A percentile compares a stretch with the other conserved stretches of the same genome.
These are phyloP conservation scores for Mamestra configurata DNA, from an alignment of 1,140 invertebrate species.

Conservation along the genomic window DNA sequence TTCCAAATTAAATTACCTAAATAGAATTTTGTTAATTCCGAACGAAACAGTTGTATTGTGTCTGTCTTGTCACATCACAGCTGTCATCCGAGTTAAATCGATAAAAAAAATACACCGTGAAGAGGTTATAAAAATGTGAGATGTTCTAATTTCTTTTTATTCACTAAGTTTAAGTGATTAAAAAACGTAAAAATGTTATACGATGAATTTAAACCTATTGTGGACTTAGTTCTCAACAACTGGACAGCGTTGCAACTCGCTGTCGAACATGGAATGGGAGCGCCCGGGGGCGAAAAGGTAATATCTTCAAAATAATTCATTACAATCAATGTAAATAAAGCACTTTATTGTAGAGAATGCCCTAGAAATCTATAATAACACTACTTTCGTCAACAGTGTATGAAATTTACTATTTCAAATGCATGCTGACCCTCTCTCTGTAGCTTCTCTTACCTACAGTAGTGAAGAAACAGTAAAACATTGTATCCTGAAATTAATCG, in stretches of 20 bases:
- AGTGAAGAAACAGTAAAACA: too few species aligned
- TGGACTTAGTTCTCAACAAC: constrained; percentile 90
- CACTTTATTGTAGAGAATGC: neutral
- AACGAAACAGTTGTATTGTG: neutral
- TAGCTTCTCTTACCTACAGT: too few species aligned
- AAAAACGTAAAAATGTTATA: constrained; percentile 73
- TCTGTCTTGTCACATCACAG: too few species aligned
- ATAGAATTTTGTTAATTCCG: too few species aligned
- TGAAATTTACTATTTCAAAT: too few species aligned
- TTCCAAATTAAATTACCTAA: too few species aligned
- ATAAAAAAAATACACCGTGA: constrained; percentile 5
- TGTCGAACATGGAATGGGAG: constrained; percentile 91
- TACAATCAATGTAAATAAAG: neutral
- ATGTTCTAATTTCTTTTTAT: neutral
- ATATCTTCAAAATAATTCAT: neutral
- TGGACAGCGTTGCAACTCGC: constrained; percentile 90
- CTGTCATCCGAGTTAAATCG: constrained; percentile 4
- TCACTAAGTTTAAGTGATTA: constrained; percentile 15
- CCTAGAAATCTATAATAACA: too few species aligned
- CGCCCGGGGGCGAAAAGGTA: constrained; percentile 89
- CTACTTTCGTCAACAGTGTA: too few species aligned
- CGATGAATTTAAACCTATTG: constrained; percentile 88
- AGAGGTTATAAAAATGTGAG: constrained; percentile 60
- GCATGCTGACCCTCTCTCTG: too few species aligned
- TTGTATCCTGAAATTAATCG: too few species aligned